These are phyloP conservation scores for Drosophila pseudoobscura DNA, from an alignment of 1,140 invertebrate species.

Conservation along the genomic window DNA sequence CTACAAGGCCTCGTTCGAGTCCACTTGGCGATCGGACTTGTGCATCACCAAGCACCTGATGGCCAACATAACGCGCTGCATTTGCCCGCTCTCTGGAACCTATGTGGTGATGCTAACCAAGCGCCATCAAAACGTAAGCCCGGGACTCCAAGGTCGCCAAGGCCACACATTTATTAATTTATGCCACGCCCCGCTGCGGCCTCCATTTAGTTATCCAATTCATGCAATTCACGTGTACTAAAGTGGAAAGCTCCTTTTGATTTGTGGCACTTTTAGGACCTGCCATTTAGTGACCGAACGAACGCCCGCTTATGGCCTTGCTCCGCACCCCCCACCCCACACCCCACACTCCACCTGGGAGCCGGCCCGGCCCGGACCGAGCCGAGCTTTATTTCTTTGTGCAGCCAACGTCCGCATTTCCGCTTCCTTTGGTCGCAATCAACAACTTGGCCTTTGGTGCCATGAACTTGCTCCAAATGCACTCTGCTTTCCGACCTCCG, in stretches of 20 bases:
- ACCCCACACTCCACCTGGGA: slow-evolving; percentile 25
- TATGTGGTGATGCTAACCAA: slow-evolving; percentile 86
- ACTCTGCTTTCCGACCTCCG: slow-evolving; percentile 6
- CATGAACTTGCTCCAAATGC: slow-evolving; percentile 50
- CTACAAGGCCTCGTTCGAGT: slow-evolving; percentile 80
- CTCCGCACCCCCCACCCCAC: not conserved
- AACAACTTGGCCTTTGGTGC: slow-evolving; percentile 29
- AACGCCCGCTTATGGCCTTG: slow-evolving; percentile 7
- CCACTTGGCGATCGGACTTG: slow-evolving; percentile 82
- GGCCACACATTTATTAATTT: slow-evolving; percentile 19
- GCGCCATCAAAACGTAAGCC: slow-evolving; percentile 84
- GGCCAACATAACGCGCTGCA: slow-evolving; percentile 85
- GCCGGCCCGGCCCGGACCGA: not conserved
- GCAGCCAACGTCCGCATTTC: slow-evolving; percentile 31
- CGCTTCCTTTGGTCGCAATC: slow-evolving; percentile 46
- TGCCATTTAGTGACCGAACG: slow-evolving; percentile 36
- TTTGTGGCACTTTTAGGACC: slow-evolving; percentile 49
- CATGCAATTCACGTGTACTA: slow-evolving; percentile 52
- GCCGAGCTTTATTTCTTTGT: slow-evolving; percentile 8
- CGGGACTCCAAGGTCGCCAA: slow-evolving; percentile 35
- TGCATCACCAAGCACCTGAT: slow-evolving; percentile 84
- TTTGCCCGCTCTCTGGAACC: slow-evolving; percentile 85
- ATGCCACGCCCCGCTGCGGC: not conserved
- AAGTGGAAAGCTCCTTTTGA: slow-evolving; percentile 57
- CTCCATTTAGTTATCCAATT: slow-evolving; percentile 33